Percentiles rank a stretch among this genome's conserved stretches.
phyloP scores from a whole-genome alignment of 2,113 vertebrate species.

The Panthera leo region DNA sequence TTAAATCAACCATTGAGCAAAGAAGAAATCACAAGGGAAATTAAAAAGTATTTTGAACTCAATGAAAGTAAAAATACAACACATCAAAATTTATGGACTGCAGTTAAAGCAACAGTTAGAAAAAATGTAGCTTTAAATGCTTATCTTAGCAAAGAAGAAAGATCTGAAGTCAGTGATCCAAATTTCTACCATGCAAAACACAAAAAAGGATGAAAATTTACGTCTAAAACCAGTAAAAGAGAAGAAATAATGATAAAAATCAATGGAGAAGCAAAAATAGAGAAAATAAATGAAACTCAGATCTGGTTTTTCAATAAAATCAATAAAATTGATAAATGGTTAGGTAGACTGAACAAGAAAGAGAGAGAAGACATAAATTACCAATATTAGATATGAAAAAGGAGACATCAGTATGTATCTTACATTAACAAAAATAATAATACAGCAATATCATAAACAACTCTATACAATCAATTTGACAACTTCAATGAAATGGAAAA shows the following conservation, averaged over 20 bases:
- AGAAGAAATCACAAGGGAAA: neutral
- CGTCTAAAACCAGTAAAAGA: neutral
- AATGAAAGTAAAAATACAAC: neutral
- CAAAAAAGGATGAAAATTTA: neutral
- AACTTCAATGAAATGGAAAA: neutral
- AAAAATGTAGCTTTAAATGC: neutral
- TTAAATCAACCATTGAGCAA: neutral
- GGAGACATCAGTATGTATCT: neutral
- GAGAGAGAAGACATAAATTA: neutral
- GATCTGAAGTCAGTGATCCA: neutral
- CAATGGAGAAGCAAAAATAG: neutral
- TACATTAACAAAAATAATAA: neutral
- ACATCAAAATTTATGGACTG: neutral
- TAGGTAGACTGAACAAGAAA: neutral
- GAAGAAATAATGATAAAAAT: neutral
- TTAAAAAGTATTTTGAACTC: neutral
- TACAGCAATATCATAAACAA: neutral
- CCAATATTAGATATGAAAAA: neutral
- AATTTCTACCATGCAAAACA: neutral
- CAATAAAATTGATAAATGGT: neutral
- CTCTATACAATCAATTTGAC: neutral
- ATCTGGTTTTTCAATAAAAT: conserved; percentile 27
- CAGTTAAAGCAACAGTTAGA: neutral
- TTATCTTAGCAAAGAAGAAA: neutral
- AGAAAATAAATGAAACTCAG: neutral